A percentile compares a stretch with the other conserved stretches of the same genome.
These are phyloP conservation scores for Turdus rufiventris DNA, from an alignment of 2,113 vertebrate genomes.

Conservation along the genomic window DNA sequence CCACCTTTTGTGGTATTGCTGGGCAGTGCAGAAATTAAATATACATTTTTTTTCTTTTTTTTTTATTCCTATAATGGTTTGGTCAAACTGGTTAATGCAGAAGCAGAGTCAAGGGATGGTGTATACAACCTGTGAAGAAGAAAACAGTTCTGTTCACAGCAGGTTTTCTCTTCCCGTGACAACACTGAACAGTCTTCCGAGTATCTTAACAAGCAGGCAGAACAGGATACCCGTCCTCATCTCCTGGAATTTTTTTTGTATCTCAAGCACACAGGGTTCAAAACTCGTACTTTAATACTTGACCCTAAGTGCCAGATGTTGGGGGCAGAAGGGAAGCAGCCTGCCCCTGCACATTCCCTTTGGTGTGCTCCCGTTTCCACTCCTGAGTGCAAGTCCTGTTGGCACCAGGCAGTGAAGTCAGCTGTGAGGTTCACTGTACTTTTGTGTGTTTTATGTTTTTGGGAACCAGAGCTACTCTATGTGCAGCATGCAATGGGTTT, in stretches of 20 bases:
- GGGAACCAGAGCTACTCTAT: not conserved
- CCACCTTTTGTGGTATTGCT: not conserved
- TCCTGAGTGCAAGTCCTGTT: not conserved
- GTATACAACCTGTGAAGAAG: not conserved
- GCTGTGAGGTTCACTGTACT: not conserved
- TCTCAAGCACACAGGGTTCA: not conserved
- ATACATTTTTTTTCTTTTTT: not conserved
- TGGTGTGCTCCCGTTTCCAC: not conserved
- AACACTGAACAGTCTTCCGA: not conserved
- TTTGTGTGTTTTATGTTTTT: not conserved
- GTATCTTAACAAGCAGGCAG: not conserved
- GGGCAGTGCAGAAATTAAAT: not conserved
- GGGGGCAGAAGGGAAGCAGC: not conserved
- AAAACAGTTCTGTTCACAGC: not conserved
- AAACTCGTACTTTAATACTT: not conserved
- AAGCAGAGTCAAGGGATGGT: too few species aligned
- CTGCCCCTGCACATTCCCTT: not conserved
- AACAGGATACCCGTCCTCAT: not conserved
- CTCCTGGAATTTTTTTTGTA: not conserved
- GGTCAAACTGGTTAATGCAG: not conserved
- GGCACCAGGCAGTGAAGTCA: not conserved
- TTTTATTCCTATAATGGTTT: not conserved
- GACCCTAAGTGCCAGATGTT: not conserved
- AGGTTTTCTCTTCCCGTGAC: not conserved
- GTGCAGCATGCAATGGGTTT: not conserved